These are phyloP conservation scores for Sceloporus tristichus DNA, from an alignment of 2,113 vertebrate species.

Conservation along the genomic window DNA sequence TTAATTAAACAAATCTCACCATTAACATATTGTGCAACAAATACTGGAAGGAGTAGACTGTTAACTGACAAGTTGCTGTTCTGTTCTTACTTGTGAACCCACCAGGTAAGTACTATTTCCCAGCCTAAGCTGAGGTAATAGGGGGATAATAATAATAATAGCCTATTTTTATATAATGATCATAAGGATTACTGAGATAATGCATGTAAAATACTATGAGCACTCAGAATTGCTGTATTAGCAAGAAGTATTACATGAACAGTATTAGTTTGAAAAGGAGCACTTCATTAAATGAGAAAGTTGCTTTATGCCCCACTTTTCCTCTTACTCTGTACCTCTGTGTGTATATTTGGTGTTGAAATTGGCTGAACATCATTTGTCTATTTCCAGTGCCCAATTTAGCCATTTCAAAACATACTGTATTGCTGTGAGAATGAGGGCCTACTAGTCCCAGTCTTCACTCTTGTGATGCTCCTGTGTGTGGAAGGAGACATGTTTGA, in stretches of 20 bases:
- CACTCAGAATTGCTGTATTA: neutral
- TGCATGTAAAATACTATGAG: neutral
- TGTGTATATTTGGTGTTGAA: neutral
- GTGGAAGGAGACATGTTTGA: no score
- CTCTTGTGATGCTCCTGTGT: no score
- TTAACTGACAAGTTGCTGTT: neutral
- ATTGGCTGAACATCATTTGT: neutral
- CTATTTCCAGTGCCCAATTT: neutral
- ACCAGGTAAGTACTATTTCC: neutral
- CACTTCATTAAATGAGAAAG: neutral
- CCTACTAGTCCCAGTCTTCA: no score
- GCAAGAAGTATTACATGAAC: neutral
- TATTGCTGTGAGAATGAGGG: no score
- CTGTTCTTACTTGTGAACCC: neutral
- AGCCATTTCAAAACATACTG: no score
- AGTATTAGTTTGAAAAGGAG: neutral
- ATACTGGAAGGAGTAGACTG: neutral
- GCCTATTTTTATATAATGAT: neutral
- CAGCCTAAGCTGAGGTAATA: neutral
- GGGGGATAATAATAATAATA: neutral
- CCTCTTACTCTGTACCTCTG: neutral
- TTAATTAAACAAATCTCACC: neutral
- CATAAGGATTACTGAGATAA: neutral
- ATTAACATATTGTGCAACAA: neutral
- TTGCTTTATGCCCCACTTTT: neutral